Percentiles rank a stretch among this genome's conserved stretches.
Conservation (phyloP, 2,113 vertebrate genomes). For the Nanger granti region DNA sequence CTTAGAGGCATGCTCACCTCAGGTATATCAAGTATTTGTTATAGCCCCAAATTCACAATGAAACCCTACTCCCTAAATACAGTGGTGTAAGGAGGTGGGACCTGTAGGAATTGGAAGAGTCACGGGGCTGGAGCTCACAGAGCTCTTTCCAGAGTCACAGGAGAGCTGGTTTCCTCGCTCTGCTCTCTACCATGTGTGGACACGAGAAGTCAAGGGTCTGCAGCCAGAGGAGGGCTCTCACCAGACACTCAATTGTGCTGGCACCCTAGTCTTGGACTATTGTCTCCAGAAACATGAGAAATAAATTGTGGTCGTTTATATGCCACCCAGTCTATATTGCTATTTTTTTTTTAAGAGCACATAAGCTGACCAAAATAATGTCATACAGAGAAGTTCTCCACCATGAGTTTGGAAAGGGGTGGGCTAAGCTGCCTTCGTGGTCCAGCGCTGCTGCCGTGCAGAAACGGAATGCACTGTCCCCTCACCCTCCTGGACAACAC, state of each 20-base stretch:
- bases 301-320: not conserved
- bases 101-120: not conserved
- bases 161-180: not conserved
- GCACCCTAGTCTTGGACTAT: not conserved
- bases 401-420: not conserved
- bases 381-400: not conserved
- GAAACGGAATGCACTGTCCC: accelerated
- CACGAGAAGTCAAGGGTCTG: too few relatives aligned
- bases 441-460: accelerated
- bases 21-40: not conserved
- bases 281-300: not conserved
- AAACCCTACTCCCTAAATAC: not conserved
- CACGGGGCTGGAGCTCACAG: not conserved
- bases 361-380: not conserved
- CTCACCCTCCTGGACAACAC: too few relatives aligned
- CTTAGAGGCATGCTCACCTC: too few relatives aligned
- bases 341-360: not conserved
- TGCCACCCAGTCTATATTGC: not conserved
- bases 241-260: not conserved
- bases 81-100: not conserved
- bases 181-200: not conserved
- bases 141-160: not conserved
- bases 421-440: not conserved
- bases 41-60: not conserved
- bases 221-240: not conserved